Conservation (phyloP, 2,113 vertebrate genomes). For the Eleginops maclovinus region DNA sequence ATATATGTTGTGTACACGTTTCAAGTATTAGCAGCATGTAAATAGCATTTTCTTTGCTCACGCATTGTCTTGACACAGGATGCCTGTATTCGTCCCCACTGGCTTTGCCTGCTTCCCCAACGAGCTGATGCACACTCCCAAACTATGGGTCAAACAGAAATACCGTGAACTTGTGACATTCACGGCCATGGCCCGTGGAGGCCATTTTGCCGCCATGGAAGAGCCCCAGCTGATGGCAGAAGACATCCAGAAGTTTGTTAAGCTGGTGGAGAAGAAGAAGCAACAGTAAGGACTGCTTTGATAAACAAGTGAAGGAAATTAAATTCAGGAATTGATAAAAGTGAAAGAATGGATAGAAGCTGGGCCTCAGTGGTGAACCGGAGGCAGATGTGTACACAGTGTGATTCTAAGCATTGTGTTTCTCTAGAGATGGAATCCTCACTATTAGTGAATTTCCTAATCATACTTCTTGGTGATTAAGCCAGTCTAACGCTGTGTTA, state of each 20-base stretch:
- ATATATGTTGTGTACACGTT: no score
- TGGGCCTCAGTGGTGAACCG: neutral
- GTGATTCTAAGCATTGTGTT: neutral
- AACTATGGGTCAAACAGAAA: slow-evolving; percentile 80
- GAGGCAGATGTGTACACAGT: neutral
- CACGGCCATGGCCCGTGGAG: slow-evolving; percentile 84
- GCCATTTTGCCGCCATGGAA: slow-evolving; percentile 92
- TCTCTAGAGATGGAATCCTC: neutral
- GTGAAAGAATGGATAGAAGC: neutral
- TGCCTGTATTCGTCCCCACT: slow-evolving; percentile 82
- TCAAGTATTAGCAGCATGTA: no score
- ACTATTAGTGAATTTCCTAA: neutral
- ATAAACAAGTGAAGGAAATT: neutral
- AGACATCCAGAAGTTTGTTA: slow-evolving; percentile 87
- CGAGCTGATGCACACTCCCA: slow-evolving; percentile 83
- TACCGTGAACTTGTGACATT: slow-evolving; percentile 83
- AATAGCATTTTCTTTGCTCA: neutral
- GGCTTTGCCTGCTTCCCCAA: slow-evolving; percentile 87
- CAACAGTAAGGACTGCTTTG: slow-evolving; percentile 12
- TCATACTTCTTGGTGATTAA: neutral
- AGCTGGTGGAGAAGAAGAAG: slow-evolving; percentile 80
- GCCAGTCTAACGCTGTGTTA: neutral
- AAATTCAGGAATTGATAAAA: neutral
- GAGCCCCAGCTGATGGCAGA: slow-evolving; percentile 88
- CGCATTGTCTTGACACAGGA: slow-evolving; percentile 65